phyloP scores from a whole-genome alignment of 2,888 invertebrate species.

The Drosophila yooni region DNA sequence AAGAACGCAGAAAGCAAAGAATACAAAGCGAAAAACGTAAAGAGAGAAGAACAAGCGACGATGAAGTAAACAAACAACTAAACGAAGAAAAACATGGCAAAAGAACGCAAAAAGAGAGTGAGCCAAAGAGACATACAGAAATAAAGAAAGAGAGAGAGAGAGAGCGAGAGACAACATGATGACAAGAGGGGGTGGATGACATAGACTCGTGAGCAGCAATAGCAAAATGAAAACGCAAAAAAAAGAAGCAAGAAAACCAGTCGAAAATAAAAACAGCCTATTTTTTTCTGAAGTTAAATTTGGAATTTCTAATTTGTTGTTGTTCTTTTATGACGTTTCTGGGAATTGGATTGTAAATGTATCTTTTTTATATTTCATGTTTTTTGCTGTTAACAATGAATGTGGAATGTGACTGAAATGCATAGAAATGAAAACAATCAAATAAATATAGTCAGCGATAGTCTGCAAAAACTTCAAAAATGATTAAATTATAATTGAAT shows the following conservation, averaged over 20 bases:
- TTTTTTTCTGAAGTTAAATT: slow-evolving; percentile 20
- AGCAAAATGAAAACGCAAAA: slow-evolving; percentile 10
- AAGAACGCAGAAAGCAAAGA: slow-evolving; percentile 57
- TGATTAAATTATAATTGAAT: background rate
- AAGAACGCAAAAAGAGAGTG: slow-evolving; percentile 37
- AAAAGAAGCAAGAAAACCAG: slow-evolving; percentile 17
- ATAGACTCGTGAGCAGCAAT: slow-evolving; percentile 36
- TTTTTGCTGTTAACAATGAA: background rate
- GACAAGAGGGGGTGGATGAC: slow-evolving; percentile 20
- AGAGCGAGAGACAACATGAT: slow-evolving; percentile 2
- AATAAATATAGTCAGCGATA: background rate
- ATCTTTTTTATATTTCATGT: background rate
- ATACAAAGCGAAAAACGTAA: slow-evolving; percentile 21
- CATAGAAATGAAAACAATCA: background rate
- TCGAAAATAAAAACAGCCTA: slow-evolving; percentile 25
- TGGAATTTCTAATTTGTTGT: slow-evolving; percentile 1
- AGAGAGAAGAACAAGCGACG: slow-evolving; percentile 33
- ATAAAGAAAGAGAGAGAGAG: slow-evolving; percentile 8
- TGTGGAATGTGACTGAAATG: background rate
- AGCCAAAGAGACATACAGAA: slow-evolving; percentile 26
- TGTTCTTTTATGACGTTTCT: background rate
- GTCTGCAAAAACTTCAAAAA: background rate
- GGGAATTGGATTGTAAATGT: background rate
- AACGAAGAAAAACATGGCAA: slow-evolving; percentile 41
- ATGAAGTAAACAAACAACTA: slow-evolving; percentile 44